A percentile compares a stretch with the other conserved stretches of the same genome.
Conservation (phyloP, 1,140 invertebrate genomes). For the Sycophaga agraensis region DNA sequence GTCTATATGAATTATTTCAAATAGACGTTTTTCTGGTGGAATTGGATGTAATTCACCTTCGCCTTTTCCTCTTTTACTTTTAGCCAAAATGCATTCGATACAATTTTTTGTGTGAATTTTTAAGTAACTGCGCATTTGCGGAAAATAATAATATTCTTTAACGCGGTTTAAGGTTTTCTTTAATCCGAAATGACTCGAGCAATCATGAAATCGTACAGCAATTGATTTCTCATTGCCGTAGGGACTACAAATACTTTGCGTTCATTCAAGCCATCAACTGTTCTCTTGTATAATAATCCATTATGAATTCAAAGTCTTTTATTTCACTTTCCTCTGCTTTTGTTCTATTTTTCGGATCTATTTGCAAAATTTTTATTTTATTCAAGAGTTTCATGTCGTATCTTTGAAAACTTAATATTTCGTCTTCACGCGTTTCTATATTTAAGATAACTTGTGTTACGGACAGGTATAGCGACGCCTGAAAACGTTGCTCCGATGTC, state of each 20-base stretch:
- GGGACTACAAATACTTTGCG: neutral
- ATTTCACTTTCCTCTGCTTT: neutral
- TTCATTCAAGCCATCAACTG: neutral
- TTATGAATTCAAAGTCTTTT: neutral
- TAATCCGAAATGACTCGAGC: slow-evolving; percentile 5
- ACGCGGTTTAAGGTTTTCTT: slow-evolving; percentile 13
- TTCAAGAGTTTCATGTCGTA: neutral
- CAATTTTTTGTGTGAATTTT: slow-evolving; percentile 22
- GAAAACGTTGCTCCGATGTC: too few species aligned
- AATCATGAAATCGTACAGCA: slow-evolving; percentile 16
- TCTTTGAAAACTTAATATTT: slow-evolving; percentile 16
- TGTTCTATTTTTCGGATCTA: neutral
- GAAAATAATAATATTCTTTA: slow-evolving; percentile 24
- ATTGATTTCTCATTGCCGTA: slow-evolving; percentile 6
- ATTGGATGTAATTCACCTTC: slow-evolving; percentile 30
- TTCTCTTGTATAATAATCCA: slow-evolving; percentile 10
- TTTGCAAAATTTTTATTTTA: slow-evolving; percentile 6
- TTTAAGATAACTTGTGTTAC: neutral
- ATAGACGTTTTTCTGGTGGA: slow-evolving; percentile 10
- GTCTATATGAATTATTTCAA: slow-evolving; percentile 19
- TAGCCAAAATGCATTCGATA: slow-evolving; percentile 27
- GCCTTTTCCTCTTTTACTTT: slow-evolving; percentile 23
- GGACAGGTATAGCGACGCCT: too few species aligned
- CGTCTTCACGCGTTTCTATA: slow-evolving; percentile 16
- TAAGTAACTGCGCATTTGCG: slow-evolving; percentile 12